Evolutionary conservation across 2,888 invertebrate genomes (phyloP), one percentile per base, ranked within the genome.

Genomic region (Eristalis tenax): DNA sequence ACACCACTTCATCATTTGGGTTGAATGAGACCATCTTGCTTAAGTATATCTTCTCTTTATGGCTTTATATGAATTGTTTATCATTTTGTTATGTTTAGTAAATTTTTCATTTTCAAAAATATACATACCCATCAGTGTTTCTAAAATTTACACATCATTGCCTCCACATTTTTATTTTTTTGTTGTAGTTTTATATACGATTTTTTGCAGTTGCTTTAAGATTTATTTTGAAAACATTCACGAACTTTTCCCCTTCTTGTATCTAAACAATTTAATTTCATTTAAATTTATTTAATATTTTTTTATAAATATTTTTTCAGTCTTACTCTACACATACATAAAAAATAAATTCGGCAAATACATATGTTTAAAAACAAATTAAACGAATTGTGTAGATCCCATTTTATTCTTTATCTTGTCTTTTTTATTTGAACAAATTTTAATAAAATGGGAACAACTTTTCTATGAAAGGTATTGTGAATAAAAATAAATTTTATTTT

Each of bases 281-380:
- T 26, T 18, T 32, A 32, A 32, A 32, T 32, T 71, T 57, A 32
- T 64, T 69, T 63, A 32, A 78, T 32, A 74, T 79, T 40, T 43
- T 57, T 73, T 74, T 78, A 83, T 77, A 84, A 83, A 80, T 84
- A 80, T 88, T 83, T 73, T 86, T 64, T 88, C 88, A 88, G 88
- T 88, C 88, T 88, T 88, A 88, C 80, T 88, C 88, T 88, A 88
- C 80, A 77, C 77, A 80, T 84, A 84, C 73, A 83, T 76, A 81
- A 43, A 88, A 87, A 84, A 88, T 88, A 88, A 88, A 88, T 88
- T 84, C 88, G 84, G 88, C 80, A 43, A 81, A 77, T 80, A 59
- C 4, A 40, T 10, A 13, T 57, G 57, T 56, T 6, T 11, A 18
- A 18, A 18, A 50, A 18, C 6, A 50, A 50, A 8, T 50, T n/a